A percentile compares a stretch with the other conserved stretches of the same genome.
These are phyloP conservation scores for Masticophis lateralis DNA, from an alignment of 2,797 vertebrate genomes.

Conservation along the genomic window DNA sequence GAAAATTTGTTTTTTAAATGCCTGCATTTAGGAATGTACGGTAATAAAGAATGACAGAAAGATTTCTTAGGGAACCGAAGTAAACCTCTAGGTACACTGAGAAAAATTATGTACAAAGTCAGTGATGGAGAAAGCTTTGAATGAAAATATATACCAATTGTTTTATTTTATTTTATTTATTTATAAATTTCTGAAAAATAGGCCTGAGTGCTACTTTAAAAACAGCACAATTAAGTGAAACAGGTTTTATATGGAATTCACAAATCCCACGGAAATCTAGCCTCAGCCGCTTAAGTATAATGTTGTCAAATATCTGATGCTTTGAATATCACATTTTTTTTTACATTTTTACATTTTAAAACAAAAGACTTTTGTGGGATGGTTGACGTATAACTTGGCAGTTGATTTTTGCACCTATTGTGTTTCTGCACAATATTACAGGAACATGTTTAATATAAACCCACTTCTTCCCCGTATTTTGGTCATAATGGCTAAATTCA, in stretches of 20 bases:
- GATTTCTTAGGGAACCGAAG: background rate
- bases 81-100: background rate
- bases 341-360: background rate
- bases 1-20: background rate
- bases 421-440: background rate
- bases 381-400: background rate
- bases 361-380: background rate
- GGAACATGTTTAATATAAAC: background rate
- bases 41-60: background rate
- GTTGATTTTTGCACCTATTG: background rate
- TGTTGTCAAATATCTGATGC: background rate
- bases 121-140: background rate
- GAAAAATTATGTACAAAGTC: background rate
- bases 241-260: background rate
- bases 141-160: background rate
- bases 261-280: background rate
- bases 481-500: background rate
- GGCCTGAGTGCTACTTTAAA: background rate
- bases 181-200: background rate
- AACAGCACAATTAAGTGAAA: background rate
- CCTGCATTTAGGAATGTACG: background rate
- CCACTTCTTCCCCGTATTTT: background rate
- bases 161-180: background rate
- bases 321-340: background rate
- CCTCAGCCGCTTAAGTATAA: background rate